Evolutionary conservation across 2,113 vertebrate genomes (phyloP).

Genomic region (Urocolius indicus): DNA sequence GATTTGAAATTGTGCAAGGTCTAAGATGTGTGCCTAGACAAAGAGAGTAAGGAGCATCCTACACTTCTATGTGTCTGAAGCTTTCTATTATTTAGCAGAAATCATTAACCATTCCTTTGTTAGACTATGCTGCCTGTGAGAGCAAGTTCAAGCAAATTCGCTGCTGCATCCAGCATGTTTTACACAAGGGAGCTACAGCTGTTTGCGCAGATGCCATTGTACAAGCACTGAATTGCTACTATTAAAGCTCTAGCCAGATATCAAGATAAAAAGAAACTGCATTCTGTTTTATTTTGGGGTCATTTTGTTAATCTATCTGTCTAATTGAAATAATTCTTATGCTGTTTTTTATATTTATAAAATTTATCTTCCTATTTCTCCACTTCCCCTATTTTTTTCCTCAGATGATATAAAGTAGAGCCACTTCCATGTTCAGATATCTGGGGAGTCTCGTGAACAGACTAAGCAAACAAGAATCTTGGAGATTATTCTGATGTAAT

Average conservation of each 20-base stretch:
- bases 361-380: background rate
- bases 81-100: slow-evolving; percentile 53
- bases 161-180: background rate
- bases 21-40: background rate
- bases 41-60: background rate
- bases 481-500: background rate
- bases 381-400: background rate
- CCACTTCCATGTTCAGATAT: background rate
- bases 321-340: background rate
- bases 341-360: background rate
- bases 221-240: background rate
- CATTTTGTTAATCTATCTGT: background rate
- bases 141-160: background rate
- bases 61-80: background rate
- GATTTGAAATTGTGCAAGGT: background rate
- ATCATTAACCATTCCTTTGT: slow-evolving; percentile 55
- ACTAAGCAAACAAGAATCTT: background rate
- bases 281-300: too few species aligned
- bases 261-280: background rate
- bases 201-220: slow-evolving; percentile 2
- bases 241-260: background rate
- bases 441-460: background rate
- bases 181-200: slow-evolving; percentile 20
- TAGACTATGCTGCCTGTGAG: background rate
- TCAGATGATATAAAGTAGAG: background rate